These are phyloP conservation scores for Hymenochirus boettgeri DNA, from an alignment of 2,113 vertebrate species.

Conservation along the genomic window DNA sequence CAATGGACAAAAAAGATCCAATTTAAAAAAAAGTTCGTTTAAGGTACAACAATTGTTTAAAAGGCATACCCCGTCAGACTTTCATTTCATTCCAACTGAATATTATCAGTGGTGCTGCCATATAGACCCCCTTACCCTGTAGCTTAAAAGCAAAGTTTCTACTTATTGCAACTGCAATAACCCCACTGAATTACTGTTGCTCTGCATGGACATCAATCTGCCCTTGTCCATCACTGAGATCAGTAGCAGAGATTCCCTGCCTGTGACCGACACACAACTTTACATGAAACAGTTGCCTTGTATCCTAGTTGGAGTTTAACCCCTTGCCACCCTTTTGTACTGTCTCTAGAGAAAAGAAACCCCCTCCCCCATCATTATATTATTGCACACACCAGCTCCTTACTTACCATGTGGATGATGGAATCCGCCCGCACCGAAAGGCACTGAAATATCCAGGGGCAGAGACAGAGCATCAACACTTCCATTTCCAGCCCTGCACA, in stretches of 20 bases:
- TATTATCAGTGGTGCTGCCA: too few species aligned
- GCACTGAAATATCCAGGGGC: conserved; percentile 92
- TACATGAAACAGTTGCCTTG: neutral
- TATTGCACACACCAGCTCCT: conserved; percentile 16
- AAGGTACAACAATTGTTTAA: too few species aligned
- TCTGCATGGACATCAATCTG: neutral
- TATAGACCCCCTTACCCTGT: too few species aligned
- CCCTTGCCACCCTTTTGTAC: neutral
- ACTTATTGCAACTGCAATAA: too few species aligned
- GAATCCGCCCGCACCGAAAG: conserved; percentile 88
- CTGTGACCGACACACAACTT: conserved; percentile 11
- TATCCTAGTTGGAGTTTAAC: conserved; percentile 1
- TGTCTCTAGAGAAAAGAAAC: neutral
- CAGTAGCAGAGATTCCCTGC: neutral
- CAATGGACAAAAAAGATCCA: too few species aligned
- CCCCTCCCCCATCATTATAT: conserved; percentile 3
- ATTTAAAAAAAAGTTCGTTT: too few species aligned
- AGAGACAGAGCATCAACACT: conserved; percentile 91
- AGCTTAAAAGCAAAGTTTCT: too few species aligned
- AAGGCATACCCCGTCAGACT: too few species aligned
- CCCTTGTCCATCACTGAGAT: neutral
- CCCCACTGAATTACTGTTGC: too few species aligned
- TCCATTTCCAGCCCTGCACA: conserved; percentile 86
- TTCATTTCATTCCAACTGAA: too few species aligned
- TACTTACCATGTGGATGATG: conserved; percentile 98